Evolutionary conservation across 2,797 vertebrate species (phyloP), one percentile per base, ranked within the genome.

Genomic region (Arnoldichthys spilopterus): DNA sequence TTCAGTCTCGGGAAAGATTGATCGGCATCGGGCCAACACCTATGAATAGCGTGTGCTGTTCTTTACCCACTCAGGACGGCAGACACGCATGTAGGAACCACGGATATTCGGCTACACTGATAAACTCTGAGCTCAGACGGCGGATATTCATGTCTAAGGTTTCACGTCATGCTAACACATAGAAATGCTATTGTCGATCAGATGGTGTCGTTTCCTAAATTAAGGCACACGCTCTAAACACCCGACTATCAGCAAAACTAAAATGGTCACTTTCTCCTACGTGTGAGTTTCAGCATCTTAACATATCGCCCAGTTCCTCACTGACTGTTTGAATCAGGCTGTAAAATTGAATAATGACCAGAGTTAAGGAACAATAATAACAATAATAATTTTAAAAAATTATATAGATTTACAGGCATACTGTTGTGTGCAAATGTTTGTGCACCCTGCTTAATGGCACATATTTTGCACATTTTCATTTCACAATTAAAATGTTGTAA

Each of bases 181-280:
- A n/a, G n/a, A n/a, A n/a, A n/a, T n/a, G 59, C 58, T 54, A 24
- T n/a, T 79, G 54, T 64, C 62, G 72, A 54, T 28, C 49, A 62
- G 45, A 28, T 20, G 12, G 32, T 22, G 56, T 70, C 69, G 67
- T 70, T 74, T 78, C 59, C 73, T 82, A 76, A 74, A 43, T 86
- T 87, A 80, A 86, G 77, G 82, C 80, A 85, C 85, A 82, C 63
- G 58, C 69, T 79, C 61, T 77, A 75, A 54, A 74, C 80, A 76
- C 76, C 63, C 54, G 62, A 62, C 70, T 72, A 66, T 77, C 26
- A 79, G 47, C 47, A 56, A 59, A 62, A 69, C 63, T 13, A 76
- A 22, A 45, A 64, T 7, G 7, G 7, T 75, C 8, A 40, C 2
- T 22, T 15, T 11, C 16, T 71, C 22, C 15, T n/a, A 37, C 37